phyloP scores from a whole-genome alignment of 1,140 invertebrate species.

The Drosophila setifemur region DNA sequence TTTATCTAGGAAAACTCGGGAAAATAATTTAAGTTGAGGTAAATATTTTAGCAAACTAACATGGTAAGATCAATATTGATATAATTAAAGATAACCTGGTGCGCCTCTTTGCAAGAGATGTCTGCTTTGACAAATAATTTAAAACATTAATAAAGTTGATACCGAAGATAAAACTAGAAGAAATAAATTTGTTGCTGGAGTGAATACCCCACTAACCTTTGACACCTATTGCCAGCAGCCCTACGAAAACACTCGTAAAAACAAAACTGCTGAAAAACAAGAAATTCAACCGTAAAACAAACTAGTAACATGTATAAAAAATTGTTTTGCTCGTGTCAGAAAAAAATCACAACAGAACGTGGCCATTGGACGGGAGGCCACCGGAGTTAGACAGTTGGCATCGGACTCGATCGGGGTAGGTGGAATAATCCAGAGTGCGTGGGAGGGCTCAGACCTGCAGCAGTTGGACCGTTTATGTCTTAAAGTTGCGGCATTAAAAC shows the following conservation, averaged over 20 bases:
- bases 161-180: too few species aligned
- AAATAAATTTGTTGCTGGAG: too few species aligned
- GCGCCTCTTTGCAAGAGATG: too few species aligned
- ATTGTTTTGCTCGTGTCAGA: slow-evolving; percentile 12
- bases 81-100: too few species aligned
- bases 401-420: neutral
- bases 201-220: neutral
- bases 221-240: neutral
- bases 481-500: slow-evolving; percentile 69
- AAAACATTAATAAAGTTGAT: too few species aligned
- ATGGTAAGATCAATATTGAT: too few species aligned
- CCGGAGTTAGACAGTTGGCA: slow-evolving; percentile 28
- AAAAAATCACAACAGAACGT: slow-evolving; percentile 42
- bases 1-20: too few species aligned
- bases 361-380: slow-evolving; percentile 24
- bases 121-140: too few species aligned
- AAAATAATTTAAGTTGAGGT: too few species aligned
- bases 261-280: slow-evolving; percentile 12
- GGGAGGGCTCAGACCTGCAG: slow-evolving; percentile 13
- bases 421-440: neutral
- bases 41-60: too few species aligned
- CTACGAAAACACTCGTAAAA: slow-evolving; percentile 47
- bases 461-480: slow-evolving; percentile 41
- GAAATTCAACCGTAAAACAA: slow-evolving; percentile 38
- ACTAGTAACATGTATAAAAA: slow-evolving; percentile 32